phyloP scores from a whole-genome alignment of 2,113 vertebrate genomes.

The Leptosomus discolor region DNA sequence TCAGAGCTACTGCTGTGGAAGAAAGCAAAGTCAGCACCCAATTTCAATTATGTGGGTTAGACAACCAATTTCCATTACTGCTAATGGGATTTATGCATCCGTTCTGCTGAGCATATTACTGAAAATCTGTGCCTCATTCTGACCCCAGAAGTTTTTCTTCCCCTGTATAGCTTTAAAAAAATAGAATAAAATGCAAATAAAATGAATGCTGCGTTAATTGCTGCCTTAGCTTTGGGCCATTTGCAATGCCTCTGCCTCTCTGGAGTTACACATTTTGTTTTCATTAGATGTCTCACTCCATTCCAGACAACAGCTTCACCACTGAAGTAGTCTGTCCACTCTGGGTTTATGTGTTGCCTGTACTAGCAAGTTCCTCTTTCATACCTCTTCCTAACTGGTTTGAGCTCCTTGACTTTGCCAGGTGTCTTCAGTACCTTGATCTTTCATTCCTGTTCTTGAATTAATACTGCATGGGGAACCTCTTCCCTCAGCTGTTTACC shows the following conservation, averaged over 20 bases:
- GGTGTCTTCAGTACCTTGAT: neutral
- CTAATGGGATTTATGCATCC: neutral
- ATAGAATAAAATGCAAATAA: neutral
- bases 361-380: neutral
- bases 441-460: neutral
- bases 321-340: neutral
- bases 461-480: neutral
- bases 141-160: neutral
- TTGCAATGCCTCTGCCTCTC: neutral
- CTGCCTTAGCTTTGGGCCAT: neutral
- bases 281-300: neutral
- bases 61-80: neutral
- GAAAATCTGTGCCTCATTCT: neutral
- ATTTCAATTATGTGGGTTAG: constrained; percentile 9
- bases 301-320: too few species aligned
- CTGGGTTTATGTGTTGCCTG: neutral
- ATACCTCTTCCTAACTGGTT: neutral
- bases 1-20: neutral
- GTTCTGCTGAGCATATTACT: neutral
- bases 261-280: neutral
- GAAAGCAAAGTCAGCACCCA: neutral
- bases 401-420: neutral
- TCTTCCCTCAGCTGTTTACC: neutral
- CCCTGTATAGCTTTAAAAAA: neutral
- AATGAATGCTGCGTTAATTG: neutral